phyloP scores from a whole-genome alignment of 2,113 vertebrate species.

The Cebidichthys violaceus region DNA sequence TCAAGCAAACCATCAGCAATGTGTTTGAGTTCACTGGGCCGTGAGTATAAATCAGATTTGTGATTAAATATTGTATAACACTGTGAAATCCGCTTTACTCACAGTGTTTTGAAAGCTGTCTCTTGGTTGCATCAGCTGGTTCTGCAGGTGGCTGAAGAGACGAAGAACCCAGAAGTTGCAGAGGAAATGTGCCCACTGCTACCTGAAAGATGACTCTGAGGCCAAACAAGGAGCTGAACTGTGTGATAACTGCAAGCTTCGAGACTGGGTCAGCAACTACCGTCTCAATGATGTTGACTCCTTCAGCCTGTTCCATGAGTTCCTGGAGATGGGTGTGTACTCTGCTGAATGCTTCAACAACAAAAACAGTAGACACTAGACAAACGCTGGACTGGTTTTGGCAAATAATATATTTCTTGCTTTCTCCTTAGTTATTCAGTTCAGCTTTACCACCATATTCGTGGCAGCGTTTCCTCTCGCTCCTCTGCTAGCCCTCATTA shows the following conservation, averaged over 20 bases:
- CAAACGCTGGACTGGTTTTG: not conserved
- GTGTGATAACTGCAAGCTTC: conserved; percentile 82
- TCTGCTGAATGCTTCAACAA: not conserved
- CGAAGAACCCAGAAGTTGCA: conserved; percentile 76
- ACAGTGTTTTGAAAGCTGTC: not conserved
- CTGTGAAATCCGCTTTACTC: not conserved
- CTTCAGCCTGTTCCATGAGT: conserved; percentile 95
- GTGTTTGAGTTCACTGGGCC: conserved; percentile 88
- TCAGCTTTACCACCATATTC: conserved; percentile 97
- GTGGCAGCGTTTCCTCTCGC: conserved; percentile 96
- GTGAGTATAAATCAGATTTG: conserved; percentile 82
- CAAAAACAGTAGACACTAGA: not conserved
- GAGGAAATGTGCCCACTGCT: conserved; percentile 82
- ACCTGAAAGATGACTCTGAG: conserved; percentile 74
- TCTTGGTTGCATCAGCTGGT: conserved; percentile 61
- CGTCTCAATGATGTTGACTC: conserved; percentile 83
- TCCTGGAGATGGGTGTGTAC: conserved; percentile 92
- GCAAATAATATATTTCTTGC: not conserved
- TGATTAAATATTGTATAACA: too few species aligned
- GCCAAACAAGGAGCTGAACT: conserved; percentile 57
- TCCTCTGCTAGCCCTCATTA: conserved; percentile 91
- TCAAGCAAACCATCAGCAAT: conserved; percentile 95
- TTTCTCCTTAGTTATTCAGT: conserved; percentile 89
- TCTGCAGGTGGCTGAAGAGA: conserved; percentile 79
- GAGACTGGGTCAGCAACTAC: conserved; percentile 89